A percentile compares a stretch with the other conserved stretches of the same genome.
Conservation (phyloP, 1,140 invertebrate genomes). For the Drosophila jambulina region DNA sequence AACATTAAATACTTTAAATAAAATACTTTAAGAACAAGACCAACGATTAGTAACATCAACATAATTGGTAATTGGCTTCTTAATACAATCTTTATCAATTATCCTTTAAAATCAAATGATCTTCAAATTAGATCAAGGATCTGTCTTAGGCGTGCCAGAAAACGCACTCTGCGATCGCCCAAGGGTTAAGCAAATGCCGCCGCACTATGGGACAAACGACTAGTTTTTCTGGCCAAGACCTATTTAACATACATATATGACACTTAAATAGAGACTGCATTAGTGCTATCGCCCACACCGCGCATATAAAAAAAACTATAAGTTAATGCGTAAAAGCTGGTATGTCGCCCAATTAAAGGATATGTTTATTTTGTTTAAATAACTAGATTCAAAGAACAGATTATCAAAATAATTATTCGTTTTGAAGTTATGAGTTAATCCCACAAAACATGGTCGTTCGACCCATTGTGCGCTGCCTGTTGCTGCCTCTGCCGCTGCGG, state of each 20-base stretch:
- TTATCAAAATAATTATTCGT: background rate
- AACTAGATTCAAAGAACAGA: background rate
- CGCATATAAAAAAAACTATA: too few relatives aligned
- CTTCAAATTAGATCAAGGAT: background rate
- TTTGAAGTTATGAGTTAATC: background rate
- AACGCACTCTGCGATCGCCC: background rate
- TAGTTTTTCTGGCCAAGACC: background rate
- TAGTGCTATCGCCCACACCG: too few relatives aligned
- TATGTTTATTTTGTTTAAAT: background rate
- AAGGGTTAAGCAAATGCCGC: constrained; percentile 30
- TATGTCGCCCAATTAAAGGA: background rate
- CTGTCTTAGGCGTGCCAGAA: background rate
- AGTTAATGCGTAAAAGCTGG: too few relatives aligned
- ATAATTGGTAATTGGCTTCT: too few relatives aligned
- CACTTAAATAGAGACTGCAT: too few relatives aligned
- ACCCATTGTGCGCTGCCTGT: constrained; percentile 4
- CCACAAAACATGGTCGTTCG: background rate
- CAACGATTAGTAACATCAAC: too few relatives aligned
- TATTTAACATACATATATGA: background rate
- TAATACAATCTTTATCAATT: too few relatives aligned
- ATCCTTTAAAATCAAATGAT: background rate
- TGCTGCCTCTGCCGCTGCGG: constrained; percentile 12
- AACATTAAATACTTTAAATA: too few relatives aligned
- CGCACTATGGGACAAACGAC: background rate
- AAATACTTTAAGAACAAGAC: too few relatives aligned